Evolutionary conservation across 2,113 vertebrate genomes (phyloP), one percentile per base, ranked within the genome.

Genomic region (Symphodus melops): DNA sequence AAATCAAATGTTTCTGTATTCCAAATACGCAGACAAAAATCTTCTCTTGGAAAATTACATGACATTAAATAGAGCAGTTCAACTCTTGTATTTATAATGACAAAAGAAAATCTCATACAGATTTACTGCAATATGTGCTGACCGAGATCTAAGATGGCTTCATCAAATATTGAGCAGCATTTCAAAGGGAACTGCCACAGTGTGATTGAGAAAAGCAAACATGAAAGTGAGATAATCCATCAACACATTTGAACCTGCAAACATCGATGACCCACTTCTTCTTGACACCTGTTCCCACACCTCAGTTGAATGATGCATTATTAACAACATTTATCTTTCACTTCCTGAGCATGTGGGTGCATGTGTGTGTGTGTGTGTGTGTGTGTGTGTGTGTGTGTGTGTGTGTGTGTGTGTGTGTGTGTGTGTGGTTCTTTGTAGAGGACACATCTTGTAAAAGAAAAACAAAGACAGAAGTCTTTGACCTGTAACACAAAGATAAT

Each of bases 221-320:
- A 73, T 90, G 60, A 86, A 91, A 91, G 80, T 68, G 62, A 81
- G 73, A 83, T 83, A 71, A 85, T 85, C 72, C 64, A 82, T 89
- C 81, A 79, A 78, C 85, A 59, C 69, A 64, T 89, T 66, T 81
- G 71, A 88, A 81, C 71, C 81, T 57, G 70, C 75, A 75, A 89
- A 84, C 80, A 79, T 52, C n/a, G 44, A 70, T 77, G 73, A 83
- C 74, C 83, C 74, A 59, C 81, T 88, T 88, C 58, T 63, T 72
- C 59, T 72, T 59, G 41, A 84, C 72, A 89, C 79, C 75, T 83
- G 76, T 89, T 89, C 78, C 77, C 83, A 79, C 59, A 81, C 71
- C 77, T 83, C 64, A 83, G 70, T 44, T 23, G 64, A 79, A 79
- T 66, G 53, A 73, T 70, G 72, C 78, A 90, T 76, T 81, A 91